These are phyloP conservation scores for Drosophila pseudoananassae DNA, from an alignment of 1,140 invertebrate species.

Conservation along the genomic window DNA sequence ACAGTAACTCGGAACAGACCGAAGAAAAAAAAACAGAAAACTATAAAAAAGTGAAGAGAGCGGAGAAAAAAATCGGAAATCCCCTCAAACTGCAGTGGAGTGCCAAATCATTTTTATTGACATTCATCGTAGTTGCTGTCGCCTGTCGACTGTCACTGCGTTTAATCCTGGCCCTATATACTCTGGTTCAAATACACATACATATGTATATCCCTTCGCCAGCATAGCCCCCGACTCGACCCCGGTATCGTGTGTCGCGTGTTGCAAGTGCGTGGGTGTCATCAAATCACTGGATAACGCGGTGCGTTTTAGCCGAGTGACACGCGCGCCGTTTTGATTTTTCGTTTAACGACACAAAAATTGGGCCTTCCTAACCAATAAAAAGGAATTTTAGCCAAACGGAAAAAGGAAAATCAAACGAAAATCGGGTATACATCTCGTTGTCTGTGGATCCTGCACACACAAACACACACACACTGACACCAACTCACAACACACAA, in stretches of 20 bases:
- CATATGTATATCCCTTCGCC: constrained; percentile 1
- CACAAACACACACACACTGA: constrained; percentile 7
- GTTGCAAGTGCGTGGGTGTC: constrained; percentile 45
- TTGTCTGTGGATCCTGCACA: constrained; percentile 10
- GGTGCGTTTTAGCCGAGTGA: constrained; percentile 12
- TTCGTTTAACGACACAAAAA: constrained; percentile 55
- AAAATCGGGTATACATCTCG: constrained; percentile 28
- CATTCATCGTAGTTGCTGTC: constrained; percentile 46
- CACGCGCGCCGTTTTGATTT: constrained; percentile 52
- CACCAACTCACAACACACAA: constrained; percentile 9
- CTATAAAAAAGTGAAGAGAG: not conserved
- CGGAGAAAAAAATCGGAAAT: not conserved
- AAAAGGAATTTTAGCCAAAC: constrained; percentile 3
- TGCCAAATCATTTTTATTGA: constrained; percentile 46
- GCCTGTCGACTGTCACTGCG: constrained; percentile 25
- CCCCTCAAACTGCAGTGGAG: constrained; percentile 29
- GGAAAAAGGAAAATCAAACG: constrained; percentile 18
- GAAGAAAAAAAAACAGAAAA: constrained; percentile 25
- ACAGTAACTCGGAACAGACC: constrained; percentile 32
- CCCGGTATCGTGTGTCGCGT: constrained; percentile 44
- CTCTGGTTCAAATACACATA: not conserved
- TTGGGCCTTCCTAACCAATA: constrained; percentile 54
- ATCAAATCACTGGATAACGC: constrained; percentile 43
- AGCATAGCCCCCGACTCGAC: constrained; percentile 10
- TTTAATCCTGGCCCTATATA: constrained; percentile 6